Evolutionary conservation across 1,140 invertebrate genomes (phyloP).

Genomic region (Zaprionus vittiger): DNA sequence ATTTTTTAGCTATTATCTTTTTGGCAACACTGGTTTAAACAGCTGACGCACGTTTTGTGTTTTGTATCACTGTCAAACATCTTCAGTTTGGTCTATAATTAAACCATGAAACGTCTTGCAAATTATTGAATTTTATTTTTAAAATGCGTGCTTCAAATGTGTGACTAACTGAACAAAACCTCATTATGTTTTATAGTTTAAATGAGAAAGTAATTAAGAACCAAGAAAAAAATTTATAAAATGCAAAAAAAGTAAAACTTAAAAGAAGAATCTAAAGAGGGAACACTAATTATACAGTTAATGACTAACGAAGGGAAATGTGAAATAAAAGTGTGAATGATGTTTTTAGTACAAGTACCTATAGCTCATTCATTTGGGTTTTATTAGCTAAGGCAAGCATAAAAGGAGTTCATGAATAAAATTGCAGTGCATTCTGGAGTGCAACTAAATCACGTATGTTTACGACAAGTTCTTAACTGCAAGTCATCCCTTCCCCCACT

Average conservation of each 20-base stretch:
- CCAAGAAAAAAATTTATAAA: not conserved
- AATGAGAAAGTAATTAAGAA: not conserved
- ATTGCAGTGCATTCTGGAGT: conserved; percentile 5
- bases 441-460: conserved; percentile 12
- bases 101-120: too few species aligned
- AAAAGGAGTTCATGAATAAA: conserved; percentile 1
- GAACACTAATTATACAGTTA: not conserved
- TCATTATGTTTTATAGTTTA: too few species aligned
- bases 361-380: conserved; percentile 1
- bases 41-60: too few species aligned
- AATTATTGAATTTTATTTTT: too few species aligned
- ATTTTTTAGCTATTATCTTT: too few species aligned
- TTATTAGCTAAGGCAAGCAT: not conserved
- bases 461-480: conserved; percentile 11
- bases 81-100: too few species aligned
- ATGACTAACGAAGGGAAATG: not conserved
- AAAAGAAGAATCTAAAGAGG: not conserved
- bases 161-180: too few species aligned
- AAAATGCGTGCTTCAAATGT: too few species aligned
- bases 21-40: too few species aligned
- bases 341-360: not conserved
- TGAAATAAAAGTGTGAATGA: not conserved
- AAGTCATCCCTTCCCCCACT: not conserved
- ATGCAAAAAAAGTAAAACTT: conserved; percentile 12
- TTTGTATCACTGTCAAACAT: too few species aligned